Base-by-base conservation (phyloP, 2,797 vertebrate species). In the Clarias pachynema region DNA sequence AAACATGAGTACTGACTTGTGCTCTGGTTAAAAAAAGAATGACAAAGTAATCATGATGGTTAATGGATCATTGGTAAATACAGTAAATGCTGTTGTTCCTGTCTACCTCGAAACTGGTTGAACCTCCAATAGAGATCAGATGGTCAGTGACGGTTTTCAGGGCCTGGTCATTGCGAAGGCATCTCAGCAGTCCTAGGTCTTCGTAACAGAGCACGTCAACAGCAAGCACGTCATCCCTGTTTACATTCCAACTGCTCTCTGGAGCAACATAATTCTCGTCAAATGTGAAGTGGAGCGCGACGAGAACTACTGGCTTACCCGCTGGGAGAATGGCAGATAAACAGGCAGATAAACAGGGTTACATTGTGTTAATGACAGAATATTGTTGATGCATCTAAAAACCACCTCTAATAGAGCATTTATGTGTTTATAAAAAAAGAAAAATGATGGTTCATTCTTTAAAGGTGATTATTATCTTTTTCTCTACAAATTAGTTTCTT, bases 81-180 rank as follows among this genome's bases (percentile, higher is more conserved):
- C 1, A 34, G 31, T 31, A 31, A 12, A 56, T 68, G n/a, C 16
- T 68, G 44, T 56, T 31, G 63, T 44, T 22, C 65, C 1, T n/a
- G 37, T 31, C 26, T 68, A 81, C 79, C 63, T 81, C 40, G 10
- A 18, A 53, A 56, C 56, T 68, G 5, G 18, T 10, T 31, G 79
- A 81, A 56, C 9, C 63, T 24, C 79, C 79, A 22, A 56, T 53
- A 16, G 62, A 56, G 44, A 68, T 68, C 79, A 81, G 63, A 56
- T 81, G 10, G 24, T 81, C 79, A 31, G 79, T 81, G 44, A 68
- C 44, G 1, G 26, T 15, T 81, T 81, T 81, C 63, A 81, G 10
- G 5, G 79, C 79, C 44, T 81, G 2, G 34, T 81, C 79, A 31
- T 81, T 81, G 63, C 18, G 26, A 68, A 68, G 79, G 3, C 8